Conservation (phyloP, 1,140 invertebrate genomes). For the Ostrea denselamellosa region DNA sequence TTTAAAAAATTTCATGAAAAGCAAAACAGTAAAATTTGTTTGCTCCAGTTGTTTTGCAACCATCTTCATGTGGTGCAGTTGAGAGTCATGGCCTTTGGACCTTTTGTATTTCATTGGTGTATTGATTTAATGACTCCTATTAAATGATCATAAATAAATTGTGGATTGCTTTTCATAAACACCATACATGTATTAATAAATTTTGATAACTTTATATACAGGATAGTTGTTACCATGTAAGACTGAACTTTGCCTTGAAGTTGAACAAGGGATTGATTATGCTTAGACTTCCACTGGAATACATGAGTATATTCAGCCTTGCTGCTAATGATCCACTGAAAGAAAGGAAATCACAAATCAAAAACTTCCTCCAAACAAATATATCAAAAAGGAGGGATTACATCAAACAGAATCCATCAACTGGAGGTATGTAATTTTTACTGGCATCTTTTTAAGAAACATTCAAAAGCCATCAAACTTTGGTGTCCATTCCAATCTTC, state of each 20-base stretch:
- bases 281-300: conserved; percentile 90
- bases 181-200: too few species aligned
- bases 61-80: too few species aligned
- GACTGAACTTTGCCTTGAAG: conserved; percentile 93
- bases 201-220: conserved; percentile 70
- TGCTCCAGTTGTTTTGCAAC: too few species aligned
- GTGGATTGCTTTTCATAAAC: not conserved
- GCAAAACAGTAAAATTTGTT: too few species aligned
- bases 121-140: too few species aligned
- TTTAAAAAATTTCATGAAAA: too few species aligned
- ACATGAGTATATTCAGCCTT: conserved; percentile 96
- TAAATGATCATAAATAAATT: too few species aligned
- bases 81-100: too few species aligned
- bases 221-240: conserved; percentile 93
- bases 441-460: too few species aligned
- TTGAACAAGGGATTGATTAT: conserved; percentile 91
- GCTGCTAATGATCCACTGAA: conserved; percentile 91
- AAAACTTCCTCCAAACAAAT: conserved; percentile 90
- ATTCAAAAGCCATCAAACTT: too few species aligned
- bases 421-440: conserved; percentile 58
- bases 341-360: conserved; percentile 84
- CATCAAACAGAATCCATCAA: conserved; percentile 83
- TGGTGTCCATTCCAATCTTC: not conserved
- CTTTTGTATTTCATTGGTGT: too few species aligned
- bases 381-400: conserved; percentile 94